phyloP scores from a whole-genome alignment of 2,113 vertebrate genomes.

The Macquaria ambigua region DNA sequence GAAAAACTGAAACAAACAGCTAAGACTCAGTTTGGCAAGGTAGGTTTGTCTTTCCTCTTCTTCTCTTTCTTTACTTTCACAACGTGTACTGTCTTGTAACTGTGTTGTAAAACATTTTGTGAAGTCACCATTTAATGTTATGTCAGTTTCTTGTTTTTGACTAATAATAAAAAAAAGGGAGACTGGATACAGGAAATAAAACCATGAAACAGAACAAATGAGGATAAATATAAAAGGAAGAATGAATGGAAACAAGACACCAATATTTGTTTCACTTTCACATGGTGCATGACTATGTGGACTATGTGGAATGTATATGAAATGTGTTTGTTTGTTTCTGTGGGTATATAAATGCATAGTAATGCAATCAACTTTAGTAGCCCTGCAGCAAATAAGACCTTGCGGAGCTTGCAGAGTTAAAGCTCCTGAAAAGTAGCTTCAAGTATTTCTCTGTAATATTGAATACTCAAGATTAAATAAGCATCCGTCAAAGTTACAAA shows the following conservation, averaged over 20 bases:
- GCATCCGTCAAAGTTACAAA: too few relatives aligned
- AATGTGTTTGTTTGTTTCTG: background rate
- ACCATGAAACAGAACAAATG: background rate
- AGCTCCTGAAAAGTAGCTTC: background rate
- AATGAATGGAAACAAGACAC: background rate
- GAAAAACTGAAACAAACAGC: conserved; percentile 86
- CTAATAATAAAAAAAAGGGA: background rate
- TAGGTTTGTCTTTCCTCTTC: conserved; percentile 53
- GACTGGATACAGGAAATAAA: background rate
- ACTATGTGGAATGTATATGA: background rate
- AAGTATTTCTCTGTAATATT: background rate
- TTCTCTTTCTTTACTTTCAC: background rate
- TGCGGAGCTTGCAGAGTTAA: background rate
- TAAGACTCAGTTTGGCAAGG: conserved; percentile 89
- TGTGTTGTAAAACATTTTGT: background rate
- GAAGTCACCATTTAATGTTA: background rate
- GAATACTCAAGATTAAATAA: background rate
- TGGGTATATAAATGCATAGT: background rate
- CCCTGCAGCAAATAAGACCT: background rate
- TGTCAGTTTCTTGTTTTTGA: background rate
- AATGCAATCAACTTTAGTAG: background rate
- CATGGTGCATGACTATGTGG: background rate
- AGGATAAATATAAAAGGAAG: background rate
- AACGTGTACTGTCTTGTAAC: background rate
- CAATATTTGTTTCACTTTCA: too few relatives aligned